Percentiles rank a stretch among this genome's conserved stretches.
These are phyloP conservation scores for Eptatretus atami DNA, from an alignment of 2,797 vertebrate genomes.

Conservation along the genomic window DNA sequence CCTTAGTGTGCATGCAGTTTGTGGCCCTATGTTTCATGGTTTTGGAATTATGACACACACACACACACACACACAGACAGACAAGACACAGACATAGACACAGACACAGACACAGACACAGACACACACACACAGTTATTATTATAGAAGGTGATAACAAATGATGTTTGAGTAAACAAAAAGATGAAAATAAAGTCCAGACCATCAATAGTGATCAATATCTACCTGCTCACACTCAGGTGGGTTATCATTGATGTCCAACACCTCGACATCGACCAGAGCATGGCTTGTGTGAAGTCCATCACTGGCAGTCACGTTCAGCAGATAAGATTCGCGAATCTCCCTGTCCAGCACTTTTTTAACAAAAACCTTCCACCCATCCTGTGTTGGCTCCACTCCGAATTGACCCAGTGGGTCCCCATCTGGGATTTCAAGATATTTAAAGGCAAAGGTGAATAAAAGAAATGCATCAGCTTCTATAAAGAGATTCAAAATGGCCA, in stretches of 20 bases:
- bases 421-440: constrained; percentile 17
- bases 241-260: constrained; percentile 63
- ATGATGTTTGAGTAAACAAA: too few relatives aligned
- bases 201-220: too few relatives aligned
- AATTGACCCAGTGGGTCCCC: constrained; percentile 63
- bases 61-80: background rate
- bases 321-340: constrained; percentile 38
- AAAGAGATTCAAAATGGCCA: too few relatives aligned
- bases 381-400: constrained; percentile 62
- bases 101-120: background rate
- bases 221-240: constrained; percentile 57
- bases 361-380: constrained; percentile 86
- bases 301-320: constrained; percentile 70
- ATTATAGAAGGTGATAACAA: too few relatives aligned
- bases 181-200: too few relatives aligned
- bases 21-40: too few relatives aligned
- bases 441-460: background rate
- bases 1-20: too few relatives aligned
- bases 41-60: background rate
- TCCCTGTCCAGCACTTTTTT: constrained; percentile 60
- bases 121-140: too few relatives aligned
- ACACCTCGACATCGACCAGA: constrained; percentile 44
- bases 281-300: constrained; percentile 61
- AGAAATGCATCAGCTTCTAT: background rate
- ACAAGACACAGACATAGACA: too few relatives aligned